Evolutionary conservation across 2,797 vertebrate genomes (phyloP).

Genomic region (Cuculus canorus): DNA sequence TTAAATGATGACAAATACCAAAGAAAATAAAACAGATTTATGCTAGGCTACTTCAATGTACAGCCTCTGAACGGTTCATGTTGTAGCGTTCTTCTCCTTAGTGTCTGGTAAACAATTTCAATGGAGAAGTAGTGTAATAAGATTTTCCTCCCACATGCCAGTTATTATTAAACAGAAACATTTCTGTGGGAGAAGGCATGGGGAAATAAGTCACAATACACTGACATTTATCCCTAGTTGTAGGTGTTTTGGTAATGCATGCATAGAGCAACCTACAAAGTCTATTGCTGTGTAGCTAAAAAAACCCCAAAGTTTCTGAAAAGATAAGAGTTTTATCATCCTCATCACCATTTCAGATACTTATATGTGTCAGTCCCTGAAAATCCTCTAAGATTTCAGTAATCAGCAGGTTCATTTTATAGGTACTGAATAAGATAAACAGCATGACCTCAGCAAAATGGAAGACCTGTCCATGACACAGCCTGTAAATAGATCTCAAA

Average conservation of each 20-base stretch:
- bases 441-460: background rate
- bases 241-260: background rate
- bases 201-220: constrained; percentile 15
- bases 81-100: background rate
- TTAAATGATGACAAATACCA: background rate
- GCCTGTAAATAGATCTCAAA: background rate
- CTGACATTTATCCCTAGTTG: constrained; percentile 1
- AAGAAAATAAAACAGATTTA: constrained; percentile 20
- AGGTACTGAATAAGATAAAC: background rate
- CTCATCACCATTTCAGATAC: background rate
- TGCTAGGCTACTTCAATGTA: background rate
- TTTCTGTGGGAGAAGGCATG: constrained; percentile 5
- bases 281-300: background rate
- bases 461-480: background rate
- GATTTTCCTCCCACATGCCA: constrained; percentile 5
- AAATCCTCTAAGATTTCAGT: background rate
- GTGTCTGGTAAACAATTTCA: background rate
- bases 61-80: background rate
- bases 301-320: background rate
- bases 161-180: constrained; percentile 49
- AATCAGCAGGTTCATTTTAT: background rate
- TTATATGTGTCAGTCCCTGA: background rate
- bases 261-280: background rate
- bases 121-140: background rate
- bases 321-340: background rate